These are phyloP conservation scores for Deroplatys truncata DNA, from an alignment of 2,888 invertebrate genomes.

Conservation along the genomic window DNA sequence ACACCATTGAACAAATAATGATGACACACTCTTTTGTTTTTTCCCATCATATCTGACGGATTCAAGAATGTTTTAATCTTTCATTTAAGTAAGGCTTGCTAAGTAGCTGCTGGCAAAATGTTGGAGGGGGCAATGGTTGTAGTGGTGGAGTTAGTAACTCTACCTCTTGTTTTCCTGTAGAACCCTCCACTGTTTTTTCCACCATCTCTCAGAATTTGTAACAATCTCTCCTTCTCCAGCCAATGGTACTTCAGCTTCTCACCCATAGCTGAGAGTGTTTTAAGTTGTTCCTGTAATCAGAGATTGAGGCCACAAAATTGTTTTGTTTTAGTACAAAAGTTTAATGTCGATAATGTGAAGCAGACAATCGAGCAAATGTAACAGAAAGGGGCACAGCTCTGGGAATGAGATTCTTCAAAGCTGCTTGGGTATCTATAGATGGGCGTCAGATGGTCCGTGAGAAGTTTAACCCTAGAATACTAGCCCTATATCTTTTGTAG, in stretches of 20 bases:
- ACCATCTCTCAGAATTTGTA: slow-evolving; percentile 29
- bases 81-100: not conserved
- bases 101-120: not conserved
- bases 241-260: slow-evolving; percentile 29
- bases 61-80: not conserved
- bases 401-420: no score
- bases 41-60: not conserved
- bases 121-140: not conserved
- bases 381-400: no score
- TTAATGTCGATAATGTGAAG: no score
- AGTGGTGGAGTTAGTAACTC: not conserved
- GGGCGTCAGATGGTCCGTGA: no score
- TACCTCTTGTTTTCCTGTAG: not conserved
- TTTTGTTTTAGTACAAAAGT: not conserved
- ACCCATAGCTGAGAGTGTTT: slow-evolving; percentile 29
- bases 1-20: not conserved
- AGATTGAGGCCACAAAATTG: not conserved
- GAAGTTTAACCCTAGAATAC: no score
- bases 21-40: slow-evolving; percentile 2
- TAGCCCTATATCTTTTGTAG: no score
- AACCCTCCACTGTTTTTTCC: slow-evolving; percentile 3
- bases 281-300: slow-evolving; percentile 29
- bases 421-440: no score
- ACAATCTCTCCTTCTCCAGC: slow-evolving; percentile 30
- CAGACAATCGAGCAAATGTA: no score